Evolutionary conservation across 2,888 invertebrate species (phyloP), one percentile per base, ranked within the genome.

Genomic region (Pachydiplax longipennis): DNA sequence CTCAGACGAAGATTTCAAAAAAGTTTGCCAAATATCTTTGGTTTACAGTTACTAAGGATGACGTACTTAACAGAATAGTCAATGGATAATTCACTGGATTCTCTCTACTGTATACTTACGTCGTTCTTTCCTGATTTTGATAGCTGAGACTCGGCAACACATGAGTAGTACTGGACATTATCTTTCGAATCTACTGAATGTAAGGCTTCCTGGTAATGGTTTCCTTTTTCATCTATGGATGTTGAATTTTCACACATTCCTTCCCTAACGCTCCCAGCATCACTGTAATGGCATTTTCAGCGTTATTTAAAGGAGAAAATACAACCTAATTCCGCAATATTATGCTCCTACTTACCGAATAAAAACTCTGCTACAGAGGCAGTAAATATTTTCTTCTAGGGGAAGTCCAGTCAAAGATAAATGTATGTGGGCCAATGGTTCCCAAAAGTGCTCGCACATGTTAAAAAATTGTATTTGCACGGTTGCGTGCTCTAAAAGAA

Each of bases 321-420:
- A 83, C 18, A 31, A n/a, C n/a, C 6, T 25, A 13, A n/a, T 2
- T 31, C n/a, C 1, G 1, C 10, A 31, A 65, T 90, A 40, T 10
- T 22, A 22, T 5, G 1, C 53, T 35, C 12, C 91, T 90, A 93
- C 94, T 94, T 94, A 96, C 97, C 96, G 95, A 93, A 96, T 95
- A 93, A 96, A 96, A 91, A 96, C 96, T 94, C 97, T 95, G 93
- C 96, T 96, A 94, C 96, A 97, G 91, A 96, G 95, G 94, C 96
- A 96, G 93, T 96, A 96, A 92, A 96, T 94, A 93, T 95, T 95
- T 87, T 87, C 95, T 87, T 95, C 94, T 91, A 94, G 93, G 92
- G 93, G 93, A 91, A 95, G 94, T 90, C 93, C 93, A 91, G 94
- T 94, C 90, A 94, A 93, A 90, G 94, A 94, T 91, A 95, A 94